These are phyloP conservation scores for Chiroxiphia lanceolata DNA, from an alignment of 2,797 vertebrate genomes.

Conservation along the genomic window DNA sequence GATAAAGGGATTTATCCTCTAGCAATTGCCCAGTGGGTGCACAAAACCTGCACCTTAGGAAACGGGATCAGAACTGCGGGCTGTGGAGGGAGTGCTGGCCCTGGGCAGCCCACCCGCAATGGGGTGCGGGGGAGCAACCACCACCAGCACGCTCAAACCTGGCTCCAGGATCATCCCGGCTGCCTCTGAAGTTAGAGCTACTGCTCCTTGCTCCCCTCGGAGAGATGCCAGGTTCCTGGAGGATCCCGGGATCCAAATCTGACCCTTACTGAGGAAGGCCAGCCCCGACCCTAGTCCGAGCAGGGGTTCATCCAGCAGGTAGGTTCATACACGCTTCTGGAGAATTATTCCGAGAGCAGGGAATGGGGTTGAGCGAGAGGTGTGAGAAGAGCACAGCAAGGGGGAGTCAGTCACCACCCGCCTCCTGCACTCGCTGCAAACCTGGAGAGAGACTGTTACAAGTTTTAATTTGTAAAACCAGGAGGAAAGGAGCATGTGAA, in stretches of 20 bases:
- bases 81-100: not conserved
- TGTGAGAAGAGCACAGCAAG: not conserved
- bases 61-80: not conserved
- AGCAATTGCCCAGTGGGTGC: not conserved
- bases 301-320: slow-evolving; percentile 38
- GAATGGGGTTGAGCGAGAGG: not conserved
- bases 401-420: not conserved
- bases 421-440: fast-evolving
- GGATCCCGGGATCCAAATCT: not conserved
- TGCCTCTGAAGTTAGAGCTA: fast-evolving
- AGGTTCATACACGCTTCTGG: not conserved
- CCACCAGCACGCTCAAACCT: fast-evolving
- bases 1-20: slow-evolving; percentile 43
- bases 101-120: not conserved
- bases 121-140: fast-evolving
- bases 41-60: not conserved
- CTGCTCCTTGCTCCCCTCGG: not conserved
- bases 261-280: not conserved
- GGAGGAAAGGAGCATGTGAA: not conserved
- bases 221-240: not conserved
- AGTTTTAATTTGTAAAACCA: not conserved
- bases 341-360: not conserved
- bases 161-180: not conserved
- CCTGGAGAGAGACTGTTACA: not conserved
- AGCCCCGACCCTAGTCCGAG: not conserved